Evolutionary conservation across 2,888 invertebrate genomes (phyloP).

Genomic region (Aromia moschata): DNA sequence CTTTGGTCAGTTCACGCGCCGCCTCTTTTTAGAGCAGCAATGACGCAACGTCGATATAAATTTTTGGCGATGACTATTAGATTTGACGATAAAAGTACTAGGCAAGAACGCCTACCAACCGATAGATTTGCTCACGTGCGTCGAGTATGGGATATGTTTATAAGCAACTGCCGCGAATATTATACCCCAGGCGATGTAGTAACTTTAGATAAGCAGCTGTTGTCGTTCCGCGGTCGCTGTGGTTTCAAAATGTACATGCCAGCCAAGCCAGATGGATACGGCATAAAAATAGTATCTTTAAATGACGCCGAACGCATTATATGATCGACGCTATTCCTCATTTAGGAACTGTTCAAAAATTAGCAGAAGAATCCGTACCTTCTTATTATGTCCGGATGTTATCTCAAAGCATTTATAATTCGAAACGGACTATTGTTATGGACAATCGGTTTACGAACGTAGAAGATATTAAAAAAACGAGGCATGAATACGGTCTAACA

Average conservation of each 20-base stretch:
- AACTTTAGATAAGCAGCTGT: not conserved
- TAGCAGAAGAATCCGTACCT: no score
- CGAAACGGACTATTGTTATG: not conserved
- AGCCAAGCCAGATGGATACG: not conserved
- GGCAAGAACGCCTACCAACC: not conserved
- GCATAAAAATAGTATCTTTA: not conserved
- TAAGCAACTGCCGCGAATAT: not conserved
- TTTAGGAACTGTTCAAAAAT: no score
- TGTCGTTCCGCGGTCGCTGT: not conserved
- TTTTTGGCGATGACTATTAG: no score
- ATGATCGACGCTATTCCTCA: no score
- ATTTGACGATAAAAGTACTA: not conserved
- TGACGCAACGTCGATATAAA: no score
- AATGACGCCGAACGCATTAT: not conserved
- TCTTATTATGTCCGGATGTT: no score
- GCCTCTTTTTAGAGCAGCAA: no score
- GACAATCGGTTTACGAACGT: not conserved
- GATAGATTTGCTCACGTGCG: not conserved
- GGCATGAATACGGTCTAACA: not conserved
- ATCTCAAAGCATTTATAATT: no score
- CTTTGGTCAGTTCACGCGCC: no score
- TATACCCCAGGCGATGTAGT: not conserved
- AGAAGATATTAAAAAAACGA: not conserved
- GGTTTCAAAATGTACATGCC: not conserved
- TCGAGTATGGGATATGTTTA: not conserved